phyloP scores from a whole-genome alignment of 2,113 vertebrate species.

The Microtus oregoni region DNA sequence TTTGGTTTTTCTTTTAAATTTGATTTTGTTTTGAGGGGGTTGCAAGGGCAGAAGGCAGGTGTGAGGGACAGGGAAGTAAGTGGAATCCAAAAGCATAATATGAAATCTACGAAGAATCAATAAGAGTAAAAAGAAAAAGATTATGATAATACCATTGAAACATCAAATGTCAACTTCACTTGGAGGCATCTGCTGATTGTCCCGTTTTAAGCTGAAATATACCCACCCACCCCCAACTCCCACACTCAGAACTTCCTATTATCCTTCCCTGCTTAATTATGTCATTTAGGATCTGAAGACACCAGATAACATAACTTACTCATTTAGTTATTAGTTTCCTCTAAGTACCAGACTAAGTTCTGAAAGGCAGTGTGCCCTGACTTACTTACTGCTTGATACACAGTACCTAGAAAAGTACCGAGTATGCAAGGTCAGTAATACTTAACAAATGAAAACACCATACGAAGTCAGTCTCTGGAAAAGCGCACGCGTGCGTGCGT shows the following conservation, averaged over 20 bases:
- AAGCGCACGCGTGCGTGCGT: neutral
- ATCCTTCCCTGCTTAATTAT: neutral
- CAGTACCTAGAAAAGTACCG: neutral
- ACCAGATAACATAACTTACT: neutral
- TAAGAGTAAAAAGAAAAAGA: neutral
- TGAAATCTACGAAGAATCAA: neutral
- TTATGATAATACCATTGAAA: neutral
- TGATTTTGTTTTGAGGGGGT: neutral
- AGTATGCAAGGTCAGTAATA: neutral
- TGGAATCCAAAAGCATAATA: neutral
- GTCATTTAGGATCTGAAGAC: neutral
- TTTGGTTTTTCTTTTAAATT: neutral
- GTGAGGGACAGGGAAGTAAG: neutral
- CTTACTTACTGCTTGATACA: neutral
- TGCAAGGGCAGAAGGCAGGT: neutral
- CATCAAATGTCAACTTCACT: neutral
- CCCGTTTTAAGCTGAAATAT: neutral
- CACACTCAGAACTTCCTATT: neutral
- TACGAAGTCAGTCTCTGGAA: neutral
- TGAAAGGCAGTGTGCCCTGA: neutral
- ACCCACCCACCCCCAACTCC: neutral
- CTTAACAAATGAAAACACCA: conserved; percentile 11
- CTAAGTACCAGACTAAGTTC: neutral
- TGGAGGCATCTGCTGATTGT: neutral
- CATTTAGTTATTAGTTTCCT: neutral